phyloP scores from a whole-genome alignment of 1,140 invertebrate genomes.

The Drosophila pallidifrons region DNA sequence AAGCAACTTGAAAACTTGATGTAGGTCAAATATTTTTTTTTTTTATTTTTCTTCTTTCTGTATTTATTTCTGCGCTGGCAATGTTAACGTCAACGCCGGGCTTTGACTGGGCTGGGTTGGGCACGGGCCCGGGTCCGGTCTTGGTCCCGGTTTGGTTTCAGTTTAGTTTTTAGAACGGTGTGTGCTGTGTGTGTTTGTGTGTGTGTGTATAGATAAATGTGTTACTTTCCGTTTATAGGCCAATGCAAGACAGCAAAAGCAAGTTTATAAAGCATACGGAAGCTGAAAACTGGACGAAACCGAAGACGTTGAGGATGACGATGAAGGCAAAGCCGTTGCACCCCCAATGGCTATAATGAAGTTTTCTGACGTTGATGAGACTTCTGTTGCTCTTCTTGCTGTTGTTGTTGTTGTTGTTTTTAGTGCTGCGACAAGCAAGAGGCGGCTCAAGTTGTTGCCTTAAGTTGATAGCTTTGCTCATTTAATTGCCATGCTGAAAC shows the following conservation, averaged over 20 bases:
- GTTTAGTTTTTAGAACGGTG: conserved; percentile 35
- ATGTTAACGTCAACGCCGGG: conserved; percentile 22
- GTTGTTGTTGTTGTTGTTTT: conserved; percentile 15
- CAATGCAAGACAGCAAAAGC: conserved; percentile 72
- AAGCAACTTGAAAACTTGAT: conserved; percentile 83
- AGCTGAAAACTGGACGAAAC: conserved; percentile 51
- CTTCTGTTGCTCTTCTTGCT: conserved; percentile 3
- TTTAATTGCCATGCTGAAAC: conserved; percentile 66
- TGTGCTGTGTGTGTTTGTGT: conserved; percentile 15
- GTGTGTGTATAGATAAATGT: conserved; percentile 39
- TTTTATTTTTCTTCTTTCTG: conserved; percentile 11
- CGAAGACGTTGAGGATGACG: conserved; percentile 22
- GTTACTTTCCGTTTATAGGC: conserved; percentile 76
- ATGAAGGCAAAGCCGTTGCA: conserved; percentile 33
- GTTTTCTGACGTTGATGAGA: conserved; percentile 54
- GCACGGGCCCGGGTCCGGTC: conserved; percentile 20
- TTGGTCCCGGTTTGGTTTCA: conserved; percentile 43
- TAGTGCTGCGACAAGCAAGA: conserved; percentile 32
- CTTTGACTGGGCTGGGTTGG: conserved; percentile 19
- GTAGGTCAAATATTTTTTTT: conserved; percentile 73
- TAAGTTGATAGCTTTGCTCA: conserved; percentile 46
- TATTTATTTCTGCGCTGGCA: conserved; percentile 35
- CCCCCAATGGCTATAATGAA: conserved; percentile 53
- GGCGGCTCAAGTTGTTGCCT: conserved; percentile 20
- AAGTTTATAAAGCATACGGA: conserved; percentile 68